Base-by-base conservation (phyloP, 2,113 vertebrate genomes). In the Nerophis ophidion region DNA sequence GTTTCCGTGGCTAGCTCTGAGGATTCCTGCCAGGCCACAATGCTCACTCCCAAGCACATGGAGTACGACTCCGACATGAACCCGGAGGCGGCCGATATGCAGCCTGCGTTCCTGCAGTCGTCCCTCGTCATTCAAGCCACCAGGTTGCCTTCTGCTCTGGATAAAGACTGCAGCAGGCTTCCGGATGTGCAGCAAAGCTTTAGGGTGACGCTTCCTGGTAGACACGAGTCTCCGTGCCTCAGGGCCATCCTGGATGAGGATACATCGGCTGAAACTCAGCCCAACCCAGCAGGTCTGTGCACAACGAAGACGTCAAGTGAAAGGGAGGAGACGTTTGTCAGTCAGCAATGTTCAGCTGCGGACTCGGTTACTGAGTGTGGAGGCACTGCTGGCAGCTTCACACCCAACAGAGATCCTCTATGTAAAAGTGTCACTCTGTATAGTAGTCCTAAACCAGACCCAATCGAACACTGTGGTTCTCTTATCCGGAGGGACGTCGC, bases 1-100 rank as follows among this genome's bases (percentile, higher is more conserved):
- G 81, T 95, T 71, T 99, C 97, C 0, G 90, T 97, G 48, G 93
- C 92, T 0, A 97, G 95, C 77, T 97, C 95, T 10, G 96, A 98
- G 79, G 97, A 98, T 72, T 97, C 94, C 6, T 96, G 92, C 71
- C 93, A 94, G 65, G 89, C 93, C 0, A 86, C 90, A 0, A 83
- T 89, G 8, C 89, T 94, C 45, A 96, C 95, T 0, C 94, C 94
- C 55, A 90, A 90, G 74, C 92, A 92, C 48, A 50, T 55, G 0
- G 97, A 99, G 4, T 96, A 93, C 34, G 95, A 99, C 72, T 98
- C 94, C 0, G 95, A 98, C 71, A 88, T 94, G 51, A 88, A 90
- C 71, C 82, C 90, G 62, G 97, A 99, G 74, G 84, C 92, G 49
- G 93, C 91, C 0, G 95, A 98, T 84, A 93, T 94, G 14, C 97